These are phyloP conservation scores for Lepidocolaptes lacrymiger DNA, from an alignment of 2,797 vertebrate species.

Conservation along the genomic window DNA sequence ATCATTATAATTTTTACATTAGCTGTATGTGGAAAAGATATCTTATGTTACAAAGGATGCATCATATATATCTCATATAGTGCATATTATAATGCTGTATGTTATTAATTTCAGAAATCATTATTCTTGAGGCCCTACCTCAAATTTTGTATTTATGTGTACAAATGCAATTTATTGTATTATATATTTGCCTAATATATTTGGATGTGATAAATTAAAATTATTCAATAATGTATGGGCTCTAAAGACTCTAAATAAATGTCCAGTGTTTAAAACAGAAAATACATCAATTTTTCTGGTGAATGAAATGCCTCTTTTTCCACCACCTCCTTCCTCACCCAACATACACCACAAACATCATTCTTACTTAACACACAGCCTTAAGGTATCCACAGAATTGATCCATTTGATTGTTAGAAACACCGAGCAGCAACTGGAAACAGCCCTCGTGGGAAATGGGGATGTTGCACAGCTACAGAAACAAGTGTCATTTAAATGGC, in stretches of 20 bases:
- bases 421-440: constrained; percentile 52
- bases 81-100: constrained; percentile 84
- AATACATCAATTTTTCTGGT: constrained; percentile 1
- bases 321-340: background rate
- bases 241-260: constrained; percentile 94
- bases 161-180: constrained; percentile 98
- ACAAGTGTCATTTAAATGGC: constrained; percentile 66
- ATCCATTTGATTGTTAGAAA: constrained; percentile 63
- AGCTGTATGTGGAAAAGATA: constrained; percentile 78
- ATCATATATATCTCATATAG: constrained; percentile 80
- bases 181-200: constrained; percentile 98
- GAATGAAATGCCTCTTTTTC: background rate
- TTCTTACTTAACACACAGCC: constrained; percentile 57
- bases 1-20: constrained; percentile 84
- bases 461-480: constrained; percentile 52
- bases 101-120: constrained; percentile 90
- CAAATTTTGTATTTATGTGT: constrained; percentile 99
- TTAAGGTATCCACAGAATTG: constrained; percentile 51
- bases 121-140: constrained; percentile 99
- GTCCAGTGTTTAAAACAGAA: constrained; percentile 88
- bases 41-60: constrained; percentile 85
- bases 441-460: constrained; percentile 51
- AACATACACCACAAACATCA: background rate
- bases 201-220: constrained; percentile 91
- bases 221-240: constrained; percentile 91